Evolutionary conservation across 2,113 vertebrate species (phyloP), one percentile per base, ranked within the genome.

Genomic region (Eubucco bourcierii): DNA sequence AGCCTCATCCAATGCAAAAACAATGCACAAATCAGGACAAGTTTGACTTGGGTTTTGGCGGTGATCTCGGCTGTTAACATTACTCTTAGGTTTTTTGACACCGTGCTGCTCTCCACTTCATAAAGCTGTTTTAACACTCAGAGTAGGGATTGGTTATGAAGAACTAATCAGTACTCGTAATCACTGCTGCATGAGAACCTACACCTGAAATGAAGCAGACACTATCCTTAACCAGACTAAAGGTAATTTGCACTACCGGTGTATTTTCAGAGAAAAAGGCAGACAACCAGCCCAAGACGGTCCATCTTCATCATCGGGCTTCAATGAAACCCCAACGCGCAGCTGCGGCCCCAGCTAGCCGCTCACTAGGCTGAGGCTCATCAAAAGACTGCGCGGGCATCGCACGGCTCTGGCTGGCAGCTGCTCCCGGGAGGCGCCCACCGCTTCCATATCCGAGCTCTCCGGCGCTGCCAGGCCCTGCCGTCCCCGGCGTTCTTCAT

Each of bases 341-440:
- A 12, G 9, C 3, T 1, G 7, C 2, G 1, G 44, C 5, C 39
- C 5, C 33, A 0, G 39, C 46, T 27, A 12, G 1, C n/a, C 1
- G 23, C n/a, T 16, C 58, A 0, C 1, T 0, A 14, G 72, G 11
- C 25, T 2, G 7, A 6, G 13, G 16, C 2, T 24, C 16, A 7
- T 0, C 44, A 0, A 4, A 10, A 6, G 6, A 29, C n/a, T 13
- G 5, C 20, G 0, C 19, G 20, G 63, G 8, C 52, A 6, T 5
- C 20, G 1, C 39, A 5, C 8, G n/a, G 15, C 23, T 25, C 29
- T 8, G n/a, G 6, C 47, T 2, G 28, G 31, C 17, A 12, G 7
- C 37, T 3, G 17, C 50, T 23, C 39, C 2, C 33, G 12, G 25
- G 18, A n/a, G 15, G 20, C 23, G 18, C 29, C 31, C 2, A 17